Conservation (phyloP, 2,888 invertebrate genomes). For the Pteria penguin region DNA sequence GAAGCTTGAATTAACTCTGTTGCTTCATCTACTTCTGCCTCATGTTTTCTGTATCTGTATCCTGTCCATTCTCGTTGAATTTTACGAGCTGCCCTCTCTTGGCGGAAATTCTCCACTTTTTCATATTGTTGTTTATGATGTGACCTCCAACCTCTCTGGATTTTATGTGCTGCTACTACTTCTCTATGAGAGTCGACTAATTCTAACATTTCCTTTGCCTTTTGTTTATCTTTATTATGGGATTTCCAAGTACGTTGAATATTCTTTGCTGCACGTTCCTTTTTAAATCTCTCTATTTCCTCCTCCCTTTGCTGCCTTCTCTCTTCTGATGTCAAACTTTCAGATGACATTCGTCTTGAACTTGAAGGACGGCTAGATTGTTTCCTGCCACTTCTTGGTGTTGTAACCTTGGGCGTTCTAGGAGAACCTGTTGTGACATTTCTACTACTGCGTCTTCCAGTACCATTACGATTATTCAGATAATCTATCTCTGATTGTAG, state of each 20-base stretch:
- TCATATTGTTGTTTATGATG: too few species aligned
- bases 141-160: too few species aligned
- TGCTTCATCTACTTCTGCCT: constrained; percentile 67
- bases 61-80: constrained; percentile 74
- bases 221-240: constrained; percentile 50
- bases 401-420: neutral
- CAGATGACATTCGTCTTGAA: constrained; percentile 51
- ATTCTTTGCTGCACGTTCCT: constrained; percentile 64
- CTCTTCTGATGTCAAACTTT: constrained; percentile 48
- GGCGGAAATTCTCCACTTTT: constrained; percentile 62
- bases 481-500: constrained; percentile 20
- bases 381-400: constrained; percentile 11
- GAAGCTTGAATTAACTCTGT: constrained; percentile 70
- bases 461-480: constrained; percentile 8
- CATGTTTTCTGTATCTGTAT: constrained; percentile 58
- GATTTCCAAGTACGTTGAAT: constrained; percentile 62
- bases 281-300: constrained; percentile 57
- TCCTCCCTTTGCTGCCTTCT: too few species aligned
- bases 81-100: constrained; percentile 71
- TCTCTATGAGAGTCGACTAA: too few species aligned
- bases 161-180: too few species aligned
- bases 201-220: too few species aligned
- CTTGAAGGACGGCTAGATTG: constrained; percentile 40
- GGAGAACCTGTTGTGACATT: neutral
- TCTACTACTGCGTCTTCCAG: neutral